phyloP scores from a whole-genome alignment of 2,888 invertebrate species.

The Cerceris rybyensis region DNA sequence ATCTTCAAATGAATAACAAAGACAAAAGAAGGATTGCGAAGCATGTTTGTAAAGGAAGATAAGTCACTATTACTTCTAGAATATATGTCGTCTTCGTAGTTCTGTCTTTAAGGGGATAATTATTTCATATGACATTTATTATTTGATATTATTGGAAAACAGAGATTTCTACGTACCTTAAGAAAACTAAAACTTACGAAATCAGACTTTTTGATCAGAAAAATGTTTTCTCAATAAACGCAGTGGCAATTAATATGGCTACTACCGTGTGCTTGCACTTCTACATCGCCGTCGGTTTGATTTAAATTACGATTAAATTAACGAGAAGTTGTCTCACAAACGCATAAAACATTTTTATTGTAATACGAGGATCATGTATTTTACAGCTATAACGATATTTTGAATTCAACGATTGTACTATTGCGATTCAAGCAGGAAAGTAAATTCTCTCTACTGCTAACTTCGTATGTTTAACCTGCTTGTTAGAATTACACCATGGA shows the following conservation, averaged over 20 bases:
- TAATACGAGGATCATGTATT: not conserved
- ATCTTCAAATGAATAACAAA: not conserved
- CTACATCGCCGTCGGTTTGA: slow-evolving; percentile 14
- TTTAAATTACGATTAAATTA: slow-evolving; percentile 10
- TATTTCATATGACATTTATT: not conserved
- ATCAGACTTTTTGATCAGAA: slow-evolving; percentile 41
- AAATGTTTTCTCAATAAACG: slow-evolving; percentile 37
- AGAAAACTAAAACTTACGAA: slow-evolving; percentile 36
- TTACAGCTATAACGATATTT: not conserved
- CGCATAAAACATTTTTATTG: not conserved
- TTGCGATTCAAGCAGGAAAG: not conserved
- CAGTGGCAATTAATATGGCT: slow-evolving; percentile 53
- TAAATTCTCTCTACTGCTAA: not conserved
- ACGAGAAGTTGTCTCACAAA: slow-evolving; percentile 18
- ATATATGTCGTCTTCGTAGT: not conserved
- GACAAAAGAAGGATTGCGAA: slow-evolving; percentile 1
- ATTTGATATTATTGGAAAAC: not conserved
- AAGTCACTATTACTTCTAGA: slow-evolving; percentile 3
- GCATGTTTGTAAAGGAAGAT: slow-evolving; percentile 10
- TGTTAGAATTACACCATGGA: slow-evolving; percentile 17
- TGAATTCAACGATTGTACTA: not conserved
- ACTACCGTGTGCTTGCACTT: slow-evolving; percentile 17
- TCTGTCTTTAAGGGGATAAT: not conserved
- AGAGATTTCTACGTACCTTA: slow-evolving; percentile 42
- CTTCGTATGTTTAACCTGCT: slow-evolving; percentile 5